These are phyloP conservation scores for Drosophila sordidula DNA, from an alignment of 2,888 invertebrate genomes.

Conservation along the genomic window DNA sequence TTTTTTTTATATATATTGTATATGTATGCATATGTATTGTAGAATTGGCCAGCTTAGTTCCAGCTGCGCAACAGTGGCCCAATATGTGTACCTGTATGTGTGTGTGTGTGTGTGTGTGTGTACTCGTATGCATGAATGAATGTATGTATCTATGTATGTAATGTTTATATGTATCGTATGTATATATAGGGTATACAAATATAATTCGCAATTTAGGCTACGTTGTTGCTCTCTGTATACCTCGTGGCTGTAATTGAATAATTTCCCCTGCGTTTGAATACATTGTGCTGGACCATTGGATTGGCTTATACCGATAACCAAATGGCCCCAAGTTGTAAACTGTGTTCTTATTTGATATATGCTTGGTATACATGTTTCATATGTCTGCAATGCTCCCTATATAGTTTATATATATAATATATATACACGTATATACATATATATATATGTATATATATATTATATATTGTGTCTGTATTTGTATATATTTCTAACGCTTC, in stretches of 20 bases:
- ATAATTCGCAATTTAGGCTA: conserved; percentile 53
- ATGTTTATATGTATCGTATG: conserved; percentile 12
- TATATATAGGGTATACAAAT: conserved; percentile 59
- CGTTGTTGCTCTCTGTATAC: conserved; percentile 51
- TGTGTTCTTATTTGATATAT: conserved; percentile 31
- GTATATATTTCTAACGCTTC: conserved; percentile 29
- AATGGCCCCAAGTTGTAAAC: conserved; percentile 45
- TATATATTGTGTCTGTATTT: conserved; percentile 21
- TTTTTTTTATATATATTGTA: conserved; percentile 21
- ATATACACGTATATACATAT: conserved; percentile 12
- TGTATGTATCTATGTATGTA: conserved; percentile 13
- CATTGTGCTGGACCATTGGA: conserved; percentile 39
- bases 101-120: conserved; percentile 9
- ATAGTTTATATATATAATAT: conserved; percentile 32
- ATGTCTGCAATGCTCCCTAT: conserved; percentile 75
- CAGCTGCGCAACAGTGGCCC: conserved; percentile 26
- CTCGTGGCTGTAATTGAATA: conserved; percentile 64
- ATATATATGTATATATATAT: conserved; percentile 35
- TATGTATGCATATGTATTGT: conserved; percentile 53
- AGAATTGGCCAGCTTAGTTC: conserved; percentile 30
- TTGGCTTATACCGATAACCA: conserved; percentile 19
- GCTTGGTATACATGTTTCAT: conserved; percentile 69
- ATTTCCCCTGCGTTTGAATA: conserved; percentile 35
- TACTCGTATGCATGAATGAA: conserved; percentile 4
- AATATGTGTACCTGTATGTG: conserved; percentile 23